Conservation (phyloP, 2,797 vertebrate species). For the Hafferia zeledoni region DNA sequence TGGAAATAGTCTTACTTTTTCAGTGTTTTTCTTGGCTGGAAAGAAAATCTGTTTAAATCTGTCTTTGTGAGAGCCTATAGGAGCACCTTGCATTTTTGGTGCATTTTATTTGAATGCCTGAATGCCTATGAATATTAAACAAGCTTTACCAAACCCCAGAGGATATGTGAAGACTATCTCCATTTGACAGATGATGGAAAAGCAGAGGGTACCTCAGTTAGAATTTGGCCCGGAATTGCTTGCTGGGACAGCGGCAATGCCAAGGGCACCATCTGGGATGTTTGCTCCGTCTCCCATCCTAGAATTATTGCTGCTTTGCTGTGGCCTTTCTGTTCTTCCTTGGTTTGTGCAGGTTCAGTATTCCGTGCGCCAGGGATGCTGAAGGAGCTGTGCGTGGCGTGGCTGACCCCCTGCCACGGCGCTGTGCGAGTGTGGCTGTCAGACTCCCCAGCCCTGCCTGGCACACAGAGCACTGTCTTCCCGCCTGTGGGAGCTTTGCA, state of each 20-base stretch:
- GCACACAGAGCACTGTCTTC: neutral
- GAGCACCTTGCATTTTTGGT: constrained; percentile 32
- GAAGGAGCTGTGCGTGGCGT: neutral
- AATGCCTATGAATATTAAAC: constrained; percentile 40
- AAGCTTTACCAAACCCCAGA: constrained; percentile 3
- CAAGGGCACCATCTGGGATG: neutral
- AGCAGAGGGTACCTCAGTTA: neutral
- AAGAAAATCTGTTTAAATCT: neutral
- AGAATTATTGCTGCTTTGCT: neutral
- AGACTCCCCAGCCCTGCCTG: neutral
- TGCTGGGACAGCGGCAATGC: neutral
- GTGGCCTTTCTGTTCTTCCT: neutral
- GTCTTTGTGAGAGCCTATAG: neutral
- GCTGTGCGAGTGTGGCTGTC: accelerated
- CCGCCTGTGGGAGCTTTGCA: neutral
- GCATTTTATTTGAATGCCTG: neutral
- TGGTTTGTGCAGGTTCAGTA: neutral
- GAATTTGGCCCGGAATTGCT: neutral
- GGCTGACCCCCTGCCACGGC: neutral
- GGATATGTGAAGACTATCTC: constrained; percentile 20
- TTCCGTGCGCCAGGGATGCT: neutral
- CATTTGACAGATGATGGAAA: constrained; percentile 2
- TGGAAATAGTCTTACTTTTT: neutral
- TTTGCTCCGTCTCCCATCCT: neutral
- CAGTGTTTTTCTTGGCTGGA: neutral